Evolutionary conservation across 2,113 vertebrate genomes (phyloP).

Genomic region (Meleagris gallopavo): DNA sequence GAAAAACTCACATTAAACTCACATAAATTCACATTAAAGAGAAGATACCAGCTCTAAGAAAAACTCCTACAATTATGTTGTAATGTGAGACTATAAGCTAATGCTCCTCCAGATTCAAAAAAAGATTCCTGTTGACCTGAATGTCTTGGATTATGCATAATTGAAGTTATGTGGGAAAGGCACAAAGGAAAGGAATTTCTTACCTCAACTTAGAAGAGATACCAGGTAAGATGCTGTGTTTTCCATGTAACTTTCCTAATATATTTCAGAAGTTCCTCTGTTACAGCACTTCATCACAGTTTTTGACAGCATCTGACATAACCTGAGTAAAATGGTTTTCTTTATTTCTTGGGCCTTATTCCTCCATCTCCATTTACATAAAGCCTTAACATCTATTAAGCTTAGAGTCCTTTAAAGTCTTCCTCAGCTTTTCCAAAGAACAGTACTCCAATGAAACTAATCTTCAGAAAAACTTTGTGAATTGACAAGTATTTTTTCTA

Average conservation of each 20-base stretch:
- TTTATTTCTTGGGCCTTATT: background rate
- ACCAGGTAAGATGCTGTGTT: background rate
- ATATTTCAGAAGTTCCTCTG: background rate
- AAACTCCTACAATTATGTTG: background rate
- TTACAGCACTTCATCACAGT: rapidly evolving
- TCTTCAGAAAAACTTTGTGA: background rate
- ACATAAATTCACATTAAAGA: background rate
- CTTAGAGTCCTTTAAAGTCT: background rate
- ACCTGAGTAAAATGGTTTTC: background rate
- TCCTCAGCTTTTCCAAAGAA: background rate
- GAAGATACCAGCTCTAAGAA: background rate
- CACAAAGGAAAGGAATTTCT: background rate
- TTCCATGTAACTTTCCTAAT: background rate
- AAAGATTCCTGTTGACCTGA: background rate
- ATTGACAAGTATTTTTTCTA: background rate
- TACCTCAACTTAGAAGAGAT: background rate
- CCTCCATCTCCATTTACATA: background rate
- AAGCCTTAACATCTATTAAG: background rate
- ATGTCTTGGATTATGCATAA: background rate
- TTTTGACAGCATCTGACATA: background rate
- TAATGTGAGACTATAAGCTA: background rate
- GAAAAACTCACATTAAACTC: too few relatives aligned
- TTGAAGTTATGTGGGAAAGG: background rate
- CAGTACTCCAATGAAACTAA: background rate
- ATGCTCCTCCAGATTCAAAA: background rate